Conservation (phyloP, 2,797 vertebrate genomes). For the Protonibea diacanthus region DNA sequence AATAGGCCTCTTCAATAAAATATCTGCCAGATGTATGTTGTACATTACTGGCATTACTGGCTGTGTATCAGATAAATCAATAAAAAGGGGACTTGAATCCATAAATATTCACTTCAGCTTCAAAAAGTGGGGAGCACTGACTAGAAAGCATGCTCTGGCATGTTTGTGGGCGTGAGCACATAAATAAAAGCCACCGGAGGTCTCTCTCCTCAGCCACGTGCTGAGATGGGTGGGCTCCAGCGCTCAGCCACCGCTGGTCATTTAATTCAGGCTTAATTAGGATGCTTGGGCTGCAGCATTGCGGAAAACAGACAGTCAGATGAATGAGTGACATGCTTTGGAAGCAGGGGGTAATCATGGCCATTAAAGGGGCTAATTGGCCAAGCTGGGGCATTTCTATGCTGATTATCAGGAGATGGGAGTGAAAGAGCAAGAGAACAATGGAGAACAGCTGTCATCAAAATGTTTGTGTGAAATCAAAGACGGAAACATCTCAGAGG, state of each 20-base stretch:
- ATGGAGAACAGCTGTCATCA: constrained; percentile 27
- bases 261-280: constrained; percentile 77
- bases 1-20: constrained; percentile 20
- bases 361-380: constrained; percentile 77
- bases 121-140: constrained; percentile 13
- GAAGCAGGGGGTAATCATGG: constrained; percentile 69
- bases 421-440: constrained; percentile 24
- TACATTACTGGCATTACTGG: not conserved
- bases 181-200: constrained; percentile 52
- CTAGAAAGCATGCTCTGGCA: not conserved
- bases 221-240: constrained; percentile 61
- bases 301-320: constrained; percentile 60
- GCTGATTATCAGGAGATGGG: constrained; percentile 62
- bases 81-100: not conserved
- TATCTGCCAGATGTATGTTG: not conserved
- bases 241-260: constrained; percentile 64
- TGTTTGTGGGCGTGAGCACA: constrained; percentile 46
- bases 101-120: constrained; percentile 18
- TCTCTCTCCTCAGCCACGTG: constrained; percentile 52
- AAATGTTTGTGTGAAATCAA: constrained; percentile 43
- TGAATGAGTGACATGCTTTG: constrained; percentile 71
- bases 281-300: constrained; percentile 63
- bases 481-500: not conserved
- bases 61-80: constrained; percentile 29
- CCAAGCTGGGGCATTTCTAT: constrained; percentile 67